phyloP scores from a whole-genome alignment of 2,113 vertebrate species.

The Anas platyrhynchos region DNA sequence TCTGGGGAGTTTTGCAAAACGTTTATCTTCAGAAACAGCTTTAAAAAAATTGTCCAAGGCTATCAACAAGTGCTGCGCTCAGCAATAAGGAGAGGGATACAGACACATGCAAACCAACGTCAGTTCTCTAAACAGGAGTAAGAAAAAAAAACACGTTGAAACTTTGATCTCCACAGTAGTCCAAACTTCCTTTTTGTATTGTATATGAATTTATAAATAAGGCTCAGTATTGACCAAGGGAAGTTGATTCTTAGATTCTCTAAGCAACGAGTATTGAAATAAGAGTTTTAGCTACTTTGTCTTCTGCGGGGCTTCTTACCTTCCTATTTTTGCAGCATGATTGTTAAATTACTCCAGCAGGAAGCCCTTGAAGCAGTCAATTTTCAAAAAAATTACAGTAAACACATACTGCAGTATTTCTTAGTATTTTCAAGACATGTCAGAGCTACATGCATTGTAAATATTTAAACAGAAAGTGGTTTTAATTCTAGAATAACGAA shows the following conservation, averaged over 20 bases:
- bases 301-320: not conserved
- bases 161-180: not conserved
- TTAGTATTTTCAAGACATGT: not conserved
- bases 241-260: not conserved
- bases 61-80: not conserved
- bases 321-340: not conserved
- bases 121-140: not conserved
- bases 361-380: not conserved
- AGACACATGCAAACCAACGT: not conserved
- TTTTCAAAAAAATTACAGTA: not conserved
- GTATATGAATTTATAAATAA: not conserved
- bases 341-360: not conserved
- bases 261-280: not conserved
- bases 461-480: not conserved
- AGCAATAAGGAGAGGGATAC: not conserved
- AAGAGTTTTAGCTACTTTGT: not conserved
- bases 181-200: constrained; percentile 30
- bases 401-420: not conserved
- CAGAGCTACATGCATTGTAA: not conserved
- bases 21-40: constrained; percentile 37
- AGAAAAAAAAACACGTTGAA: not conserved
- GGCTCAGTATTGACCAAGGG: not conserved
- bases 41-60: constrained; percentile 17
- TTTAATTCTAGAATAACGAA: not conserved
- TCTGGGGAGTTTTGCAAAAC: constrained; percentile 32